phyloP scores from a whole-genome alignment of 2,797 vertebrate species.

The Luscinia luscinia region DNA sequence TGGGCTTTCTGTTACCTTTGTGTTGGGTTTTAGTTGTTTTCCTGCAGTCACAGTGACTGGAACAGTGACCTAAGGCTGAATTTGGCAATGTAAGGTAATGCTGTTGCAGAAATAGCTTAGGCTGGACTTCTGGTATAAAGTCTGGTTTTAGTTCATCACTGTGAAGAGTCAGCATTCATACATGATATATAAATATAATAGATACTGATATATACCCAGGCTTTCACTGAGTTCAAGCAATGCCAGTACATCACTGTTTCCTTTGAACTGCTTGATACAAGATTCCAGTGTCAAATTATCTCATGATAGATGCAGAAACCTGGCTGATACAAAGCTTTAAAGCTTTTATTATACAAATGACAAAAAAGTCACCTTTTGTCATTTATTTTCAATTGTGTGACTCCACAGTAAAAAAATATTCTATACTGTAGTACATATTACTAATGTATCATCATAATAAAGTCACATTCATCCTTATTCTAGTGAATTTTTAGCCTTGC shows the following conservation, averaged over 20 bases:
- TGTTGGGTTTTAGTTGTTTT: background rate
- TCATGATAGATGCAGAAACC: background rate
- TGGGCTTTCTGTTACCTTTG: background rate
- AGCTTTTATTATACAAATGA: background rate
- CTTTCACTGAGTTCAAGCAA: background rate
- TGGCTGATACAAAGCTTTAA: background rate
- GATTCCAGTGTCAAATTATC: background rate
- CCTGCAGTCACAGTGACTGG: background rate
- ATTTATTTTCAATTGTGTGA: background rate
- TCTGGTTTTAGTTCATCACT: background rate
- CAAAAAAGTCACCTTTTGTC: background rate
- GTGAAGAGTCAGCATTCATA: background rate
- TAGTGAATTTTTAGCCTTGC: background rate
- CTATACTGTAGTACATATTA: background rate
- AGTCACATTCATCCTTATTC: background rate
- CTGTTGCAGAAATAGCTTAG: background rate
- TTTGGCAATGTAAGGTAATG: background rate
- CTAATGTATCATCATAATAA: background rate
- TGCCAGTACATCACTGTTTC: background rate
- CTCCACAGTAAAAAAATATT: background rate
- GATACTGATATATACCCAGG: background rate
- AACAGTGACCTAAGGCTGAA: background rate
- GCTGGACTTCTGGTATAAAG: background rate
- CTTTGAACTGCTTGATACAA: background rate
- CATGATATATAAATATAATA: background rate